Conservation (phyloP, 2,113 vertebrate genomes). For the Istiophorus platypterus region DNA sequence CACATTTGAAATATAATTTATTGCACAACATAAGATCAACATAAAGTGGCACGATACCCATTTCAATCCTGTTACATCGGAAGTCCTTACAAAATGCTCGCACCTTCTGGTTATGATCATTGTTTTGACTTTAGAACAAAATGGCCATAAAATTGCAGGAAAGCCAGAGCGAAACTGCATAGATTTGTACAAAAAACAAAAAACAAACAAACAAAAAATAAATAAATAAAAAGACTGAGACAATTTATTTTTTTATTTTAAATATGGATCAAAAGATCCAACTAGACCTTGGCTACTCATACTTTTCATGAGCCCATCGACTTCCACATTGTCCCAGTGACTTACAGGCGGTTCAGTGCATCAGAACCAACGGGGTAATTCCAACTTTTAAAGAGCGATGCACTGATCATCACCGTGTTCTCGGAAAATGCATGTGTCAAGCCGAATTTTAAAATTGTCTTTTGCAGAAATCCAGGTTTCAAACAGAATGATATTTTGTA, state of each 20-base stretch:
- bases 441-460: slow-evolving; percentile 58
- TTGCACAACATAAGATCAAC: slow-evolving; percentile 86
- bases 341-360: slow-evolving; percentile 46
- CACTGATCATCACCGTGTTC: slow-evolving; percentile 24
- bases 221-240: slow-evolving; percentile 22
- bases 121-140: slow-evolving; percentile 63
- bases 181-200: slow-evolving; percentile 71
- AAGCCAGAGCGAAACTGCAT: slow-evolving; percentile 81
- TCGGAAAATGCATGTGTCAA: slow-evolving; percentile 44
- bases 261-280: slow-evolving; percentile 64
- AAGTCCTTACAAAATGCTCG: slow-evolving; percentile 79
- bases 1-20: slow-evolving; percentile 85
- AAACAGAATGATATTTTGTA: slow-evolving; percentile 15
- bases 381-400: slow-evolving; percentile 56
- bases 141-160: slow-evolving; percentile 73
- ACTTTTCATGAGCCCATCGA: slow-evolving; percentile 51
- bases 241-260: slow-evolving; percentile 52
- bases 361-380: slow-evolving; percentile 55
- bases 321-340: slow-evolving; percentile 55
- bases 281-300: slow-evolving; percentile 67
- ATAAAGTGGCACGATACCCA: slow-evolving; percentile 82
- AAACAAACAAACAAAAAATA: slow-evolving; percentile 8
- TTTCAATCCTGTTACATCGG: slow-evolving; percentile 73
- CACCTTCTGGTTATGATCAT: slow-evolving; percentile 58
- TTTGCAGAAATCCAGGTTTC: slow-evolving; percentile 40